A percentile compares a stretch with the other conserved stretches of the same genome.
Conservation (phyloP, 2,888 invertebrate species). For the Lithophane leautieri region DNA sequence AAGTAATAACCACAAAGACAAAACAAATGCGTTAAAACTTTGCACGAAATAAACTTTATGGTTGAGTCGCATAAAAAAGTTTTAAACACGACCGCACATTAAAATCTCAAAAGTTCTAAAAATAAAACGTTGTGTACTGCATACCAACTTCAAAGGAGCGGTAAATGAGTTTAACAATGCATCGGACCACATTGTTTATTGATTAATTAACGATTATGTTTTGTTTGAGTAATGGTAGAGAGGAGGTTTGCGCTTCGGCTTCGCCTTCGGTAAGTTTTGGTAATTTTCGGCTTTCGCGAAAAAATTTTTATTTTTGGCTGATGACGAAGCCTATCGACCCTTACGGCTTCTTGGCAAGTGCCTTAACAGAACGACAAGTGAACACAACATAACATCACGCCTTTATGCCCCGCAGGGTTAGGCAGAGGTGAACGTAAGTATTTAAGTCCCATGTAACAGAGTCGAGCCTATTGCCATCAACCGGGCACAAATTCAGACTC, state of each 20-base stretch:
- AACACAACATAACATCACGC: too few relatives aligned
- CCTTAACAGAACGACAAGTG: neutral
- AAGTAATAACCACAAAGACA: slow-evolving; percentile 8
- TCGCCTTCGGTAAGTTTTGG: slow-evolving; percentile 1
- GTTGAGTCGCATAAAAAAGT: slow-evolving; percentile 13
- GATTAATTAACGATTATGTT: slow-evolving; percentile 41
- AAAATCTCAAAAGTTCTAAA: slow-evolving; percentile 28
- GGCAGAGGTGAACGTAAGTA: too few relatives aligned
- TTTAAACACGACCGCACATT: slow-evolving; percentile 14
- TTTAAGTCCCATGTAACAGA: too few relatives aligned
- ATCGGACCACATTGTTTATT: slow-evolving; percentile 39
- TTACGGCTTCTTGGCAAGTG: too few relatives aligned
- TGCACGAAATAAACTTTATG: neutral
- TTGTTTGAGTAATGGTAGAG: slow-evolving; percentile 32
- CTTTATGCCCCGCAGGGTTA: too few relatives aligned
- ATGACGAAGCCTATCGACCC: too few relatives aligned
- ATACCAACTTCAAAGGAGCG: slow-evolving; percentile 40
- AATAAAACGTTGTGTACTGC: slow-evolving; percentile 38
- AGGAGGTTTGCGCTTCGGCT: neutral
- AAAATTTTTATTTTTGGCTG: neutral
- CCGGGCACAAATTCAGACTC: neutral
- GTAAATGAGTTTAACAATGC: slow-evolving; percentile 28
- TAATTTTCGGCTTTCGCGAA: neutral
- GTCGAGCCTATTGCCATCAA: too few relatives aligned
- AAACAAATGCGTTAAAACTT: neutral